Evolutionary conservation across 2,888 invertebrate species (phyloP), one percentile per base, ranked within the genome.

Genomic region (Germaria angustata): DNA sequence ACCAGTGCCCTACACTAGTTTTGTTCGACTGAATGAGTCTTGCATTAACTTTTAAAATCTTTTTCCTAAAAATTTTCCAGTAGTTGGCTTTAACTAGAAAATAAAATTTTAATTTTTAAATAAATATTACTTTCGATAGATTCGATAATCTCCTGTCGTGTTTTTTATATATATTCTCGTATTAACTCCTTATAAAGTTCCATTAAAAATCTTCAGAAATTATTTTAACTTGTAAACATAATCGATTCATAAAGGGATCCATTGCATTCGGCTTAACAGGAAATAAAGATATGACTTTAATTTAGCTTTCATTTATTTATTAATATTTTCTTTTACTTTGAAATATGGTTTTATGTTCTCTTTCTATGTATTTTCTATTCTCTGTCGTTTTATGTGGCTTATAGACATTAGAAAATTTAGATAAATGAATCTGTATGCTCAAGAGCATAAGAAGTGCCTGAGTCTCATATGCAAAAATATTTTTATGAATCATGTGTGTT

Each of bases 341-440:
- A 61, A 53, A 41, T 73, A 39, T 53, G 53, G 46, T 69, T 76
- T 69, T 44, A 57, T 49, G 17, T 69, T 65, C 46, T 3, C 53
- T 22, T 41, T 17, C n/a, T 34, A 15, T 20, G 9, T n/a, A 39
- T 34, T 41, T 53, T 51, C 3, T 17, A 22, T 49, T 51, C 13
- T 34, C 8, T 59, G 41, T 34, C 53, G n/a, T 61, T 75, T 61
- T 55, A 69, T 69, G 69, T 69, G 65, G 65, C 57, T 75, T 75
- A 39, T 46, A 39, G 61, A 75, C 61, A 75, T 63, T 63, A 69
- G 46, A 57, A 75, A 73, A 68, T 69, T 68, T 63, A 69, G 53
- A 80, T 75, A 69, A 69, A 75, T 80, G 75, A 69, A 75, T 63
- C 44, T 63, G 69, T 49, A 80, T 41, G 11, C 75, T 46, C 61